A percentile compares a stretch with the other conserved stretches of the same genome.
Evolutionary conservation across 2,113 vertebrate species (phyloP).

Genomic region (Narcine bancroftii): DNA sequence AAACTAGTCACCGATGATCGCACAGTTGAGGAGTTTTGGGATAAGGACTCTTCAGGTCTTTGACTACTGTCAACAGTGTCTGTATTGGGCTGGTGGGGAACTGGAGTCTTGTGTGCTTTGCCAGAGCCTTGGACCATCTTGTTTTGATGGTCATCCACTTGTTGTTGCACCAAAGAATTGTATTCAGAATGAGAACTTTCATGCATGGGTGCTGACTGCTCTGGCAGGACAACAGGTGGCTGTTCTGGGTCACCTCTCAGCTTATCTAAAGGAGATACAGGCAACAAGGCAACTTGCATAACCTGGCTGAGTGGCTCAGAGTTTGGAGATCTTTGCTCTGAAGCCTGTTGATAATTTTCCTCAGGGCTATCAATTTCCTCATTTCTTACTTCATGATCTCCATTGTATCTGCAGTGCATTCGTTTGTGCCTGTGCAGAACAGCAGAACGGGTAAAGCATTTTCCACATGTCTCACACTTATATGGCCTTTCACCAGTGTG

Average conservation of each 20-base stretch:
- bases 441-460: conserved; percentile 83
- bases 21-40: conserved; percentile 43
- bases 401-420: conserved; percentile 61
- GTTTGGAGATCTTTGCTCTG: conserved; percentile 48
- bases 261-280: conserved; percentile 45
- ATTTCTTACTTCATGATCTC: conserved; percentile 31
- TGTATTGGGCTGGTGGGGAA: conserved; percentile 32
- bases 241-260: conserved; percentile 39
- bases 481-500: conserved; percentile 93
- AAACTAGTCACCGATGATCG: conserved; percentile 51
- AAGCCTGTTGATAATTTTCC: conserved; percentile 44
- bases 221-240: conserved; percentile 45
- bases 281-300: conserved; percentile 39
- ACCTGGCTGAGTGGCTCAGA: conserved; percentile 53
- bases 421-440: conserved; percentile 76
- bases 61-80: conserved; percentile 43
- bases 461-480: conserved; percentile 72
- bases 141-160: conserved; percentile 49
- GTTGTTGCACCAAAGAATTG: conserved; percentile 53
- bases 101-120: conserved; percentile 55
- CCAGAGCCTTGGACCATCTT: conserved; percentile 52
- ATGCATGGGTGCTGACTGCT: conserved; percentile 51
- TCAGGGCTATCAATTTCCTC: conserved; percentile 42
- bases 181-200: conserved; percentile 58
- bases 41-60: conserved; percentile 44